These are phyloP conservation scores for Heterodera schachtii DNA, from an alignment of 1,140 invertebrate species.

Conservation along the genomic window DNA sequence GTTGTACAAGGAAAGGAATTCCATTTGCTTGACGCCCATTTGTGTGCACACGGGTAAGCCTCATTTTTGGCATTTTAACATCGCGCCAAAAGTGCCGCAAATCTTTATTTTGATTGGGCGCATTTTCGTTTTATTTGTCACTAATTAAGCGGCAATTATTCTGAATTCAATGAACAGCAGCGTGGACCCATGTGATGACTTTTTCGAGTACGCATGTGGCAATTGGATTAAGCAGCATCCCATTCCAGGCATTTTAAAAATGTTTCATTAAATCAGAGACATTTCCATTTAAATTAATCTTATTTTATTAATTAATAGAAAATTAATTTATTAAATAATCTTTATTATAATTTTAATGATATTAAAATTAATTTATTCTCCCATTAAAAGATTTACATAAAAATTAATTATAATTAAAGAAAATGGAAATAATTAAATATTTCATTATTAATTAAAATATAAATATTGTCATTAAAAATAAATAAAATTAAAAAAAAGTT, in stretches of 20 bases:
- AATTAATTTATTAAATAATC: background rate
- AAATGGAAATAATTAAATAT: too few species aligned
- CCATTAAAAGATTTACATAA: too few species aligned
- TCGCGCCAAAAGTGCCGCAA: too few species aligned
- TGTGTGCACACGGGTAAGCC: constrained; percentile 58
- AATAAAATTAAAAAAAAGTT: background rate
- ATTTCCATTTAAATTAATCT: too few species aligned
- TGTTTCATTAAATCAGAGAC: background rate
- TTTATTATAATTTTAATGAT: too few species aligned
- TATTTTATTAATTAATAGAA: too few species aligned
- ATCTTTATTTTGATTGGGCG: too few species aligned
- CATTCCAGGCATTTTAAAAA: constrained; percentile 49
- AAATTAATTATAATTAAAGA: too few species aligned
- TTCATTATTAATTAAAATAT: too few species aligned
- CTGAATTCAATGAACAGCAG: constrained; percentile 67
- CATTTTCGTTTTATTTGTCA: too few species aligned
- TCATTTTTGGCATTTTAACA: constrained; percentile 1
- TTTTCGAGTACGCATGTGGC: constrained; percentile 71
- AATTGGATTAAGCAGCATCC: constrained; percentile 68
- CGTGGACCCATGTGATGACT: constrained; percentile 70
- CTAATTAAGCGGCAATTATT: constrained; percentile 59
- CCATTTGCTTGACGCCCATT: constrained; percentile 57
- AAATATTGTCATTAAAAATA: background rate
- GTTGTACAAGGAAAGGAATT: constrained; percentile 37
- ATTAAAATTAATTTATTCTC: background rate